These are phyloP conservation scores for Lathamus discolor DNA, from an alignment of 2,113 vertebrate genomes.

Conservation along the genomic window DNA sequence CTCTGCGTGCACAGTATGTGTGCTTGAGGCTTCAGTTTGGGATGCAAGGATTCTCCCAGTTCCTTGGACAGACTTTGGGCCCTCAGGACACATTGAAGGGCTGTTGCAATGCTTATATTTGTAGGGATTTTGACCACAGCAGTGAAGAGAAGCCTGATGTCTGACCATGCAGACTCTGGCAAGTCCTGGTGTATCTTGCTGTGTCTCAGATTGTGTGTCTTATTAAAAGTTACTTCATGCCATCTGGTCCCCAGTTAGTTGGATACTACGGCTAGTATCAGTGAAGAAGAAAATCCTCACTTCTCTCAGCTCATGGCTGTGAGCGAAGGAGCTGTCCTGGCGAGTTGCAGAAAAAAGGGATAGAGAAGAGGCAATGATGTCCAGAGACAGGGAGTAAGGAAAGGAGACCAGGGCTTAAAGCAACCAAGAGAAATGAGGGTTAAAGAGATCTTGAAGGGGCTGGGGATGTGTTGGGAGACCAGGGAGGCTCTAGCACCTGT, in stretches of 20 bases:
- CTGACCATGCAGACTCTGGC: neutral
- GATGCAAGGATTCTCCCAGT: neutral
- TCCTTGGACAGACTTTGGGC: neutral
- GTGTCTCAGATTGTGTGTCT: neutral
- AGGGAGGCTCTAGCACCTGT: neutral
- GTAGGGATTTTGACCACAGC: neutral
- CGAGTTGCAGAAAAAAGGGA: neutral
- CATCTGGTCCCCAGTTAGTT: neutral
- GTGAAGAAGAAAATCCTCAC: neutral
- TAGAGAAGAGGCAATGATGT: neutral
- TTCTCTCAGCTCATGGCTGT: accelerated
- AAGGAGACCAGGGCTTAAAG: neutral
- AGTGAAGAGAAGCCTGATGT: accelerated
- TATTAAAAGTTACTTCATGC: neutral
- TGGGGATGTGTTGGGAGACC: neutral
- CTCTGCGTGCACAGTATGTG: accelerated
- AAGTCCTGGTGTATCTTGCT: accelerated
- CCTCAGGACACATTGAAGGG: neutral
- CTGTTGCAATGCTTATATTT: neutral
- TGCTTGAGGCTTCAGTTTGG: neutral
- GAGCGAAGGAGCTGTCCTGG: neutral
- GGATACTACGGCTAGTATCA: neutral
- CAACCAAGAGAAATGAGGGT: neutral
- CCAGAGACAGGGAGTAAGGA: neutral
- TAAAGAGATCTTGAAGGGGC: neutral